These are phyloP conservation scores for Tiliacea aurago DNA, from an alignment of 2,888 invertebrate genomes.

Conservation along the genomic window DNA sequence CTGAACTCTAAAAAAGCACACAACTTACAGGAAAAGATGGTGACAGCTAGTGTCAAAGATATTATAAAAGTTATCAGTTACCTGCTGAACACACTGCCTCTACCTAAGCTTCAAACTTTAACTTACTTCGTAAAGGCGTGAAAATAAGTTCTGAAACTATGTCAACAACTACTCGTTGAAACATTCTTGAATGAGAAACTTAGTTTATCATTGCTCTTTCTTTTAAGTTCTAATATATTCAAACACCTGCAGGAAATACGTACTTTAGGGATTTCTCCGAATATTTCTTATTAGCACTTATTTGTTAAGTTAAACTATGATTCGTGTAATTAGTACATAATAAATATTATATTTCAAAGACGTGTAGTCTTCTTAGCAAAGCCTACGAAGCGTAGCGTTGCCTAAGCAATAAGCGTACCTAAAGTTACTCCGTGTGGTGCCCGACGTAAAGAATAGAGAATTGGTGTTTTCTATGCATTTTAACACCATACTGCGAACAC, in stretches of 20 bases:
- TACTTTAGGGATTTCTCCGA: not conserved
- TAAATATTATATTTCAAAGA: not conserved
- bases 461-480: too few species aligned
- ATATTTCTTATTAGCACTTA: not conserved
- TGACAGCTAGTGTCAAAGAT: not conserved
- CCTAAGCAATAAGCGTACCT: not conserved
- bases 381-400: not conserved
- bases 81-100: not conserved
- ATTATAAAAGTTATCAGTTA: conserved; percentile 6
- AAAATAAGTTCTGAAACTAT: conserved; percentile 30
- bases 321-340: too few species aligned
- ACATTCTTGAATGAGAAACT: conserved; percentile 9
- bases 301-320: not conserved
- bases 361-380: not conserved
- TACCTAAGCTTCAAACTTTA: not conserved
- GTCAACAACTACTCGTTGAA: conserved; percentile 1
- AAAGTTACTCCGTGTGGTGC: too few species aligned
- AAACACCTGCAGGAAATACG: not conserved
- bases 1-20: too few species aligned
- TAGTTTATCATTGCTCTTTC: not conserved
- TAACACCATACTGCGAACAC: too few species aligned
- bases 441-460: too few species aligned
- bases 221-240: not conserved
- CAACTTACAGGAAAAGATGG: not conserved
- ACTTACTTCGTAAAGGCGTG: not conserved